These are phyloP conservation scores for Patella depressa DNA, from an alignment of 2,888 invertebrate species.

Conservation along the genomic window DNA sequence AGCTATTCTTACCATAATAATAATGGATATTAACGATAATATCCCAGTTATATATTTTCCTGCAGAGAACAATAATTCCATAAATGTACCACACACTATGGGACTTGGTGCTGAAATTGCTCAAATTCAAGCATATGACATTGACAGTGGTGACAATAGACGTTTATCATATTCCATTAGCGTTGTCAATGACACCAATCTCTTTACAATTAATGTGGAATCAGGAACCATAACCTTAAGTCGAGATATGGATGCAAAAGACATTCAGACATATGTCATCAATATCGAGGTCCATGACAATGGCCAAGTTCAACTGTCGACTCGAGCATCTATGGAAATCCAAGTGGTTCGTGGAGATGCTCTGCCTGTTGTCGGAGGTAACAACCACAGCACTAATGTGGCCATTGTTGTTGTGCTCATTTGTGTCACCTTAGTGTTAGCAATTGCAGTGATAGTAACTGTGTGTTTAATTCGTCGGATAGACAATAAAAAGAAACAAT, in stretches of 20 bases:
- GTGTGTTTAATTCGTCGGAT: conserved; percentile 35
- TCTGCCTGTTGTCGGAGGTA: no score
- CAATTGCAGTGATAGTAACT: conserved; percentile 34
- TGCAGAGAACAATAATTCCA: conserved; percentile 33
- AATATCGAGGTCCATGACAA: conserved; percentile 39
- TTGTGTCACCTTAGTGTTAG: conserved; percentile 36
- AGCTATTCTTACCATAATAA: conserved; percentile 27
- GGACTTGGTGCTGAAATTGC: conserved; percentile 36
- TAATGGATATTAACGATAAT: conserved; percentile 39
- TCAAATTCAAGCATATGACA: conserved; percentile 37
- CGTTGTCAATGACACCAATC: conserved; percentile 23
- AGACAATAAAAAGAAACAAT: conserved; percentile 23
- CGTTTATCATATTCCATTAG: conserved; percentile 34
- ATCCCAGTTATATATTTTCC: conserved; percentile 37
- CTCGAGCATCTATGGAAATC: conserved; percentile 34
- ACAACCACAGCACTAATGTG: conserved; percentile 19
- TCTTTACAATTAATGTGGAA: conserved; percentile 37
- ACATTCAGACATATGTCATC: conserved; percentile 33
- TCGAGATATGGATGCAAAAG: conserved; percentile 24
- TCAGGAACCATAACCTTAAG: conserved; percentile 36
- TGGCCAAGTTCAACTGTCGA: conserved; percentile 34
- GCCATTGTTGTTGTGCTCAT: conserved; percentile 40
- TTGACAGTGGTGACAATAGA: conserved; percentile 37
- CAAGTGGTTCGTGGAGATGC: conserved; percentile 28
- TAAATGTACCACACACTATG: conserved; percentile 35